Conservation (phyloP, 2,113 vertebrate species). For the Odocoileus hemionus region DNA sequence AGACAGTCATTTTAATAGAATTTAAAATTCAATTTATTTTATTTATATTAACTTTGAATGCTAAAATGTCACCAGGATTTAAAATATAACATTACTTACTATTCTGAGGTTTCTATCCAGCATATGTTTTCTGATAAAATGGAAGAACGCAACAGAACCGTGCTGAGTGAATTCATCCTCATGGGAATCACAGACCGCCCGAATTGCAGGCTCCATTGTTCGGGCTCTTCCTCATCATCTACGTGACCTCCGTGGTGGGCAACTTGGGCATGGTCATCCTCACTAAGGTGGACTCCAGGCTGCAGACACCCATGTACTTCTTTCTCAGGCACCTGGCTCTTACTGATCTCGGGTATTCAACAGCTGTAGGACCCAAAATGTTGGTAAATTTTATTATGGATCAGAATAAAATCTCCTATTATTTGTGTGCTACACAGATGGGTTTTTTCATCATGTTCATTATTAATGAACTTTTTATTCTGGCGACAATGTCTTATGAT, state of each 20-base stretch:
- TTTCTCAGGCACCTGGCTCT: slow-evolving; percentile 8
- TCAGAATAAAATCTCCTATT: slow-evolving; percentile 29
- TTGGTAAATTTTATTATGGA: slow-evolving; percentile 41
- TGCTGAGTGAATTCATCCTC: neutral
- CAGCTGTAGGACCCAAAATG: slow-evolving; percentile 42
- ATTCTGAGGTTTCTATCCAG: neutral
- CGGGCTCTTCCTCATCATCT: slow-evolving; percentile 33
- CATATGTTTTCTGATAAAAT: neutral
- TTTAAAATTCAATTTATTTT: neutral
- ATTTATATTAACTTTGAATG: neutral
- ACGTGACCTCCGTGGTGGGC: neutral
- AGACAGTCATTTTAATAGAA: neutral
- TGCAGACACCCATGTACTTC: slow-evolving; percentile 61
- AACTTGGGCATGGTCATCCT: slow-evolving; percentile 43
- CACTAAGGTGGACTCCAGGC: neutral
- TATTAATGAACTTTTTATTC: slow-evolving; percentile 46
- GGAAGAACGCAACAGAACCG: neutral
- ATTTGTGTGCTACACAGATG: slow-evolving; percentile 44
- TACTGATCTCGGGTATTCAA: slow-evolving; percentile 36
- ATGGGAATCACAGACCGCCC: neutral
- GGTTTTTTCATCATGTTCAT: slow-evolving; percentile 33
- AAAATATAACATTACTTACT: neutral
- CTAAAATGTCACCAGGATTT: neutral
- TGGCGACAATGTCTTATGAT: slow-evolving; percentile 42
- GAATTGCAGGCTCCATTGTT: neutral